phyloP scores from a whole-genome alignment of 2,797 vertebrate species.

The Chelmon rostratus region DNA sequence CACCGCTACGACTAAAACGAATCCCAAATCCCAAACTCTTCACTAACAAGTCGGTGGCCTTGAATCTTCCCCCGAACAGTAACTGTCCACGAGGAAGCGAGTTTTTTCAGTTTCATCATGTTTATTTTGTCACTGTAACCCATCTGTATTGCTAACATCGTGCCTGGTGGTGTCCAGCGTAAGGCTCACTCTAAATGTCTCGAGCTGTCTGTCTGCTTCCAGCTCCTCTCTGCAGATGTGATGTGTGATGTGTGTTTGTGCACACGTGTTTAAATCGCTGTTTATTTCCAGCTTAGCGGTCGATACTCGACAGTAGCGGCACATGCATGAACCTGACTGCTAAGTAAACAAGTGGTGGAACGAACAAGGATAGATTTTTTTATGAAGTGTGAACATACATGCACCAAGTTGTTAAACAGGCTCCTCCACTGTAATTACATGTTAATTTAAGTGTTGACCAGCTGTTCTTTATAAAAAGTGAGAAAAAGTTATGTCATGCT shows the following conservation, averaged over 20 bases:
- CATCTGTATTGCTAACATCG: constrained; percentile 28
- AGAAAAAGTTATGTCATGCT: too few species aligned
- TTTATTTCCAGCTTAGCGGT: constrained; percentile 12
- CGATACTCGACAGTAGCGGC: background rate
- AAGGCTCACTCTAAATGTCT: constrained; percentile 10
- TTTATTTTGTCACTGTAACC: constrained; percentile 36
- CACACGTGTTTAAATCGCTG: constrained; percentile 13
- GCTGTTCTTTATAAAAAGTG: too few species aligned
- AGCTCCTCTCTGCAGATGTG: constrained; percentile 17
- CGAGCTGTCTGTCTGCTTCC: constrained; percentile 43
- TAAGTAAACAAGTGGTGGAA: constrained; percentile 20
- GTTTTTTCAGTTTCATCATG: constrained; percentile 33
- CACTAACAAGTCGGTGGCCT: constrained; percentile 23
- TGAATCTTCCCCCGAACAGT: constrained; percentile 3
- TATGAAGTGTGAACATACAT: constrained; percentile 3
- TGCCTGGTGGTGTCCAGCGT: constrained; percentile 3
- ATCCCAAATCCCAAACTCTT: constrained; percentile 28
- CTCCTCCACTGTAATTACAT: constrained; percentile 20
- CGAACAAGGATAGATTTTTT: background rate
- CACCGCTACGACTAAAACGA: background rate
- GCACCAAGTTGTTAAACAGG: background rate
- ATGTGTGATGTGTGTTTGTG: constrained; percentile 32
- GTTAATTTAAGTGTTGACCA: constrained; percentile 27
- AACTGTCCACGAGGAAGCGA: constrained; percentile 17
- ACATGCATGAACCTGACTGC: constrained; percentile 18